These are phyloP conservation scores for Pagetopsis macropterus DNA, from an alignment of 2,797 vertebrate species.

Conservation along the genomic window DNA sequence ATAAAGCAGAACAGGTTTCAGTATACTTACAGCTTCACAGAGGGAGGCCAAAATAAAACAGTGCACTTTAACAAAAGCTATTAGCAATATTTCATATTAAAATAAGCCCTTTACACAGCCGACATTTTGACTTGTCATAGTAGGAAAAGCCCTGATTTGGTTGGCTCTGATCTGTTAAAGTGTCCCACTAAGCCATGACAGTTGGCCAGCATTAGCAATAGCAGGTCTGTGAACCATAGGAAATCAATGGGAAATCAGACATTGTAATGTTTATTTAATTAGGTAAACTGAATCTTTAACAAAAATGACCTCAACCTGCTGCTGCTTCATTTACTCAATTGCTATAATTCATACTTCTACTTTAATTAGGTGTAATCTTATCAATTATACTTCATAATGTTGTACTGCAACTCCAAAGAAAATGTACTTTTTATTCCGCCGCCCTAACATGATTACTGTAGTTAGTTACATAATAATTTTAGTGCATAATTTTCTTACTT, in stretches of 20 bases:
- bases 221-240: neutral
- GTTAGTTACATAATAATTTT: too few relatives aligned
- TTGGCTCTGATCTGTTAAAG: too few relatives aligned
- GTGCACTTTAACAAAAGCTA: neutral
- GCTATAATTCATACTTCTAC: neutral
- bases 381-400: neutral
- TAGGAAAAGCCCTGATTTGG: too few relatives aligned
- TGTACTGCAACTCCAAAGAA: neutral
- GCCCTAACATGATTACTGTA: neutral
- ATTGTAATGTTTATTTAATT: neutral
- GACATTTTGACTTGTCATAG: too few relatives aligned
- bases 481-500: too few relatives aligned
- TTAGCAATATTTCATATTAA: too few relatives aligned
- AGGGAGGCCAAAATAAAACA: neutral
- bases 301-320: neutral
- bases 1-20: slow-evolving; percentile 4
- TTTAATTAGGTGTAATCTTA: neutral
- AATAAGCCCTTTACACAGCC: too few relatives aligned
- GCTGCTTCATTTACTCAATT: neutral
- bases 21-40: slow-evolving; percentile 15
- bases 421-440: neutral
- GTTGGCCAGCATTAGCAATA: too few relatives aligned
- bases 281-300: neutral
- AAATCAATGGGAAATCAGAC: neutral
- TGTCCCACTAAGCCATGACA: too few relatives aligned